Base-by-base conservation (phyloP, 2,797 vertebrate species). In the Pseudochirops cupreus region DNA sequence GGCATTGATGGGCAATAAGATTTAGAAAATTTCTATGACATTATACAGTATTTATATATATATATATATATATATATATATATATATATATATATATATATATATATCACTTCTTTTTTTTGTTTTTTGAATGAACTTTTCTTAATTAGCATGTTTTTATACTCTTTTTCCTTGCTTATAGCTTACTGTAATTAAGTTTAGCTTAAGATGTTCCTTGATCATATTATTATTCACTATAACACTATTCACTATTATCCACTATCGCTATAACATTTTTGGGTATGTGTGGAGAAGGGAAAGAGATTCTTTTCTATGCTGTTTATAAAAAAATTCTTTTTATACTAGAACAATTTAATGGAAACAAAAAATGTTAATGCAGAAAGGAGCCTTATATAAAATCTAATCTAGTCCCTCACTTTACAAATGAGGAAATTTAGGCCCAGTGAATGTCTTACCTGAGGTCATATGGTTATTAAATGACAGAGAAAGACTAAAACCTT, bases 401-500 rank as follows among this genome's bases (percentile, higher is more conserved):
- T 82, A 46, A 46, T 46, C n/a, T 46, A 82, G 92, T 56, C 56
- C 26, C n/a, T 96, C n/a, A 29, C 59, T 91, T 82, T 94, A 87
- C 11, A 91, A 54, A n/a, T 74, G 29, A 55, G 54, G 46, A 93
- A 93, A 26, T 31, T 82, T 5, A 3, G 91, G 39, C 56, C 46
- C 33, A 28, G 18, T 56, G 29, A 93, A 74, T 21, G 21, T 10
- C 1, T 46, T 82, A 82, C 7, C n/a, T 74, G 62, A 39, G 6
- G 28, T 74, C 5, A n/a, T 67, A n/a, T 33, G 31, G 29, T 67
- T n/a, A 67, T 67, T 67, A 33, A 74, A 39, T 18, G 62, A n/a
- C 33, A 74, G 62, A 74, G 62, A 39, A 39, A 33, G 62, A 74
- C 26, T 21, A 26, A 55, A 55, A 62, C 50, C 24, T n/a, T 92